Evolutionary conservation across 2,113 vertebrate genomes (phyloP).

Genomic region (Castor canadensis): DNA sequence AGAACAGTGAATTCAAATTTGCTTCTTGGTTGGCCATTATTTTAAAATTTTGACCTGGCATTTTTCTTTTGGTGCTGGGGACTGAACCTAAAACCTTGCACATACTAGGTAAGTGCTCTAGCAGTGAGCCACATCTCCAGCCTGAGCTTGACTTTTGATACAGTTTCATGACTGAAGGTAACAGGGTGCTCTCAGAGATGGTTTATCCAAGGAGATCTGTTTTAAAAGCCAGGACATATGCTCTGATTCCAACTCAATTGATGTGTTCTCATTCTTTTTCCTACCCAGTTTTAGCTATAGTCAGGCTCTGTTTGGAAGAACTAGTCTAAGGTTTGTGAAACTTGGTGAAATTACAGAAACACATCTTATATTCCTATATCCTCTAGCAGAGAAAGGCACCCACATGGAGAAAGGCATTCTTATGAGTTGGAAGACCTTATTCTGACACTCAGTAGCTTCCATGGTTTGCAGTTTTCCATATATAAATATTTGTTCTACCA

Average conservation of each 20-base stretch:
- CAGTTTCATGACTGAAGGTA: not conserved
- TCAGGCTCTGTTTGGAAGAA: not conserved
- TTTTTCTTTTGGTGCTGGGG: not conserved
- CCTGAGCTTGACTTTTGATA: not conserved
- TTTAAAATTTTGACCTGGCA: not conserved
- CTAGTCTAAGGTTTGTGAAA: not conserved
- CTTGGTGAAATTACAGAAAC: not conserved
- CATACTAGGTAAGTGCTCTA: not conserved
- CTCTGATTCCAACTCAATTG: not conserved
- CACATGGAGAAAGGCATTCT: not conserved
- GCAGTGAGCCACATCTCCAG: not conserved
- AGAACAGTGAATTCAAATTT: not conserved
- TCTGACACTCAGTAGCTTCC: not conserved
- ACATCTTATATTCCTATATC: too few relatives aligned
- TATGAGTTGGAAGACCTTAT: accelerated
- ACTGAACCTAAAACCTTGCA: not conserved
- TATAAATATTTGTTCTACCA: not conserved
- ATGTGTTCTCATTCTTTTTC: not conserved
- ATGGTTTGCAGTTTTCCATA: not conserved
- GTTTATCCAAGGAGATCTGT: not conserved
- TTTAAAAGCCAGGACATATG: not conserved
- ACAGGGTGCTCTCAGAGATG: not conserved
- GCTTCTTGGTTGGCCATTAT: not conserved
- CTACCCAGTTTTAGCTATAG: not conserved
- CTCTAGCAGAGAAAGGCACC: not conserved